Conservation (phyloP, 2,888 invertebrate genomes). For the Xestia ashworthii region DNA sequence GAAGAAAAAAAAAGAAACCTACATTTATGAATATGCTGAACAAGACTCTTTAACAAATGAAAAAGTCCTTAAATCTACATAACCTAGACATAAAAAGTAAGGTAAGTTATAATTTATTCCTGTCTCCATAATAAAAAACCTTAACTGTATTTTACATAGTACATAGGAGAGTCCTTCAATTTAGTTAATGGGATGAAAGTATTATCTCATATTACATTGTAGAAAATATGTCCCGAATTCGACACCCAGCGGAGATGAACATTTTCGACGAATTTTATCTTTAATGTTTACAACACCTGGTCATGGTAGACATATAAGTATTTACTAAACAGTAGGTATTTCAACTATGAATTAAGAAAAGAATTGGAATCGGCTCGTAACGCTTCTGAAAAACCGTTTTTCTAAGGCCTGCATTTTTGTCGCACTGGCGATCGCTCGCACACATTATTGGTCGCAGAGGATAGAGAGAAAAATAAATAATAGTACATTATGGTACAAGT, state of each 20-base stretch:
- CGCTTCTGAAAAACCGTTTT: too few relatives aligned
- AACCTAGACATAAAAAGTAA: constrained; percentile 34
- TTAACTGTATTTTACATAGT: background rate
- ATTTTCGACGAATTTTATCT: constrained; percentile 49
- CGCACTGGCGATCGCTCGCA: too few relatives aligned
- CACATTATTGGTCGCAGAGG: too few relatives aligned
- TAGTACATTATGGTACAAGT: too few relatives aligned
- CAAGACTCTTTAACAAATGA: constrained; percentile 27
- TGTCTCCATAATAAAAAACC: constrained; percentile 26
- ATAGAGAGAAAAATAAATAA: too few relatives aligned
- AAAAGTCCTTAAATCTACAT: constrained; percentile 29
- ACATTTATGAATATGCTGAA: constrained; percentile 22
- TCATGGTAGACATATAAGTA: background rate
- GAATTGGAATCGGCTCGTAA: background rate
- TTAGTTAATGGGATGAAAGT: constrained; percentile 56
- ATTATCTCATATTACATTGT: constrained; percentile 50
- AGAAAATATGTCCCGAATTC: constrained; percentile 25
- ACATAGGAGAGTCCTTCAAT: constrained; percentile 45
- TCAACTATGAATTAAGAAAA: background rate
- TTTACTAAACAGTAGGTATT: background rate
- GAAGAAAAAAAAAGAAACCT: constrained; percentile 1
- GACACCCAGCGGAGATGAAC: constrained; percentile 29
- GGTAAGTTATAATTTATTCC: constrained; percentile 29
- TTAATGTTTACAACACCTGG: constrained; percentile 47
- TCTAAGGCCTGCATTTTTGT: too few relatives aligned